Evolutionary conservation across 2,888 invertebrate species (phyloP), one percentile per base, ranked within the genome.

Genomic region (Plagodis pulveraria): DNA sequence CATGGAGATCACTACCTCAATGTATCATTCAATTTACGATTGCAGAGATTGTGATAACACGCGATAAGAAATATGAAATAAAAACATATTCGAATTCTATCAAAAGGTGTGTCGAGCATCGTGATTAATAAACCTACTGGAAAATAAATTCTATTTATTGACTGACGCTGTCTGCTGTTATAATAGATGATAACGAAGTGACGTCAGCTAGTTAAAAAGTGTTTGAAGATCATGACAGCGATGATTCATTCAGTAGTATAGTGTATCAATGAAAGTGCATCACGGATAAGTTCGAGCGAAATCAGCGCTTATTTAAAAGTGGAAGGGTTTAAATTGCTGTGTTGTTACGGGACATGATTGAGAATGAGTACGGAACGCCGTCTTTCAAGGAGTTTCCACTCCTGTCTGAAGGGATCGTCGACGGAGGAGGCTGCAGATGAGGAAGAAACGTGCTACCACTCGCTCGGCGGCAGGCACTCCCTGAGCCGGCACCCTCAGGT

Each of bases 311-410:
- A 63, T 66, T 67, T 54, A 60, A 66, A 56, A 70, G 77, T 77
- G 71, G 67, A 72, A 73, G 66, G 67, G 70, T 72, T 76, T 46
- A 69, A 59, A 64, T 65, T 63, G 56, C 74, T 73, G 76, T 63
- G 72, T 76, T 67, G 75, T 72, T 67, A 73, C 67, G 74, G 84
- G 91, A 89, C 79, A 91, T 91, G 91, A 80, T 77, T 84, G 83
- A 90, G 71, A 72, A 93, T 93, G 93, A 93, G 93, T 72, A 91
- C 93, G 78, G 93, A 93, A 78, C 87, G 94, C 66, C 93, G 95
- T 62, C 91, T 95, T 67, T 95, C 95, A 50, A 93, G 95, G 80
- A 95, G 95, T 78, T 95, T 95, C 82, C 95, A 95, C 87, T 95
- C 95, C 63, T 95, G 95, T 76, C 90, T 95, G 71, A 94, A 95